Conservation (phyloP, 1,140 invertebrate genomes). For the Trachymyrmex cornetzi region DNA sequence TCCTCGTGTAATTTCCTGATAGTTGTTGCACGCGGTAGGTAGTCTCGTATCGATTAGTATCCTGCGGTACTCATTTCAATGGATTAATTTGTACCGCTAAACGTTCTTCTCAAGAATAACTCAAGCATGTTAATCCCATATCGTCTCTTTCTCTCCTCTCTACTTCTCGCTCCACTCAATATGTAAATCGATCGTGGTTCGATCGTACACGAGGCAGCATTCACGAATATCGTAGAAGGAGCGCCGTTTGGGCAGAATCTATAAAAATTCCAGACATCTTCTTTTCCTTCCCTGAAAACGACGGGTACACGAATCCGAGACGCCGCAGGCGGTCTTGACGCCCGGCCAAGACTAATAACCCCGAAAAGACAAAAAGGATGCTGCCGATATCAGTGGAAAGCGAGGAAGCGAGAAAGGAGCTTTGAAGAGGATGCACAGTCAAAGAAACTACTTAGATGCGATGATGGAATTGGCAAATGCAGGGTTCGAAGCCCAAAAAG, state of each 20-base stretch:
- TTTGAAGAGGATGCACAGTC: neutral
- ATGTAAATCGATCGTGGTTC: constrained; percentile 49
- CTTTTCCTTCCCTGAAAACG: constrained; percentile 69
- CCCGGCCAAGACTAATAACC: constrained; percentile 71
- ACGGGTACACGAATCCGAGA: constrained; percentile 59
- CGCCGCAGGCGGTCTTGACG: constrained; percentile 71
- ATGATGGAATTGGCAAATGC: constrained; percentile 2
- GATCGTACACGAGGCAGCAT: constrained; percentile 13
- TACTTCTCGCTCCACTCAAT: neutral
- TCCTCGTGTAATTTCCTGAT: neutral
- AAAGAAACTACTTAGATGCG: neutral
- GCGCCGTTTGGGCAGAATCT: constrained; percentile 60
- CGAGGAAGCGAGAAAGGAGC: constrained; percentile 30
- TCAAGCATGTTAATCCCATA: constrained; percentile 4
- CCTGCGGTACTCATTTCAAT: constrained; percentile 26
- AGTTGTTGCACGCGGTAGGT: constrained; percentile 21
- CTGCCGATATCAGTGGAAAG: constrained; percentile 16
- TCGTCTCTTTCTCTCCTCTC: neutral
- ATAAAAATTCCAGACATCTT: constrained; percentile 77
- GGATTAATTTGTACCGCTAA: constrained; percentile 44
- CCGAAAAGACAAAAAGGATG: constrained; percentile 73
- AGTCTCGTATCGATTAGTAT: constrained; percentile 14
- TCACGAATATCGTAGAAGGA: constrained; percentile 57
- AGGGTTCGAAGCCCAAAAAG: neutral
- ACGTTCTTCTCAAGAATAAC: constrained; percentile 13